Evolutionary conservation across 2,113 vertebrate genomes (phyloP).

Genomic region (Strix aluco): DNA sequence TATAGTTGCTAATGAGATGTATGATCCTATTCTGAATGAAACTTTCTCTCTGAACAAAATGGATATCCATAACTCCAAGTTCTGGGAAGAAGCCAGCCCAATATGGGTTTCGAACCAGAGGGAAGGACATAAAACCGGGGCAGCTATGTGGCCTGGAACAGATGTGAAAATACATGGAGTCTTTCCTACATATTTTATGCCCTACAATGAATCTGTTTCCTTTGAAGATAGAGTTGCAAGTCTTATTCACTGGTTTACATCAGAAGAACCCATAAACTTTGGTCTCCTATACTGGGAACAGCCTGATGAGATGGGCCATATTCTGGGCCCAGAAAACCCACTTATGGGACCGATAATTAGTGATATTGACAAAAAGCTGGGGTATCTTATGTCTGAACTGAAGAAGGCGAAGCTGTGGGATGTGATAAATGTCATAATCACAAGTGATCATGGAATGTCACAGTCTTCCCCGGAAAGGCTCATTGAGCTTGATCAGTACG

Average conservation of each 20-base stretch:
- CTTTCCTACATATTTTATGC: slow-evolving; percentile 80
- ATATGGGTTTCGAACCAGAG: slow-evolving; percentile 89
- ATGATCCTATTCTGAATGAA: slow-evolving; percentile 80
- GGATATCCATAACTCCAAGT: slow-evolving; percentile 79
- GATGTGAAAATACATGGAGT: slow-evolving; percentile 85
- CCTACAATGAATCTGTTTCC: slow-evolving; percentile 82
- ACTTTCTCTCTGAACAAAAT: slow-evolving; percentile 85
- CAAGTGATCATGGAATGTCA: slow-evolving; percentile 92
- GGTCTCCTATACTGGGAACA: slow-evolving; percentile 93
- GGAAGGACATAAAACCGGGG: slow-evolving; percentile 82
- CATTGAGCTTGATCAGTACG: slow-evolving; percentile 86
- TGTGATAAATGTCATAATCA: slow-evolving; percentile 85
- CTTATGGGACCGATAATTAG: slow-evolving; percentile 80
- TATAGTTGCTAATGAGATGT: slow-evolving; percentile 90
- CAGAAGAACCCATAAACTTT: slow-evolving; percentile 81
- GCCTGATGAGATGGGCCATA: slow-evolving; percentile 85
- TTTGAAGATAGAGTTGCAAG: slow-evolving; percentile 83
- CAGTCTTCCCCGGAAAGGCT: slow-evolving; percentile 83
- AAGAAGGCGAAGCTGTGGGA: slow-evolving; percentile 80
- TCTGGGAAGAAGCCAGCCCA: slow-evolving; percentile 90
- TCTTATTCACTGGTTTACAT: slow-evolving; percentile 86
- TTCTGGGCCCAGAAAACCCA: slow-evolving; percentile 83
- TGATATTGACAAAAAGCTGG: slow-evolving; percentile 85
- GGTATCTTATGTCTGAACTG: slow-evolving; percentile 84
- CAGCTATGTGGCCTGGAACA: slow-evolving; percentile 92